These are phyloP conservation scores for Aurelia sp. DNA, from an alignment of 30 jellyfish, hydroid and myxozoan species.

Conservation along the genomic window DNA sequence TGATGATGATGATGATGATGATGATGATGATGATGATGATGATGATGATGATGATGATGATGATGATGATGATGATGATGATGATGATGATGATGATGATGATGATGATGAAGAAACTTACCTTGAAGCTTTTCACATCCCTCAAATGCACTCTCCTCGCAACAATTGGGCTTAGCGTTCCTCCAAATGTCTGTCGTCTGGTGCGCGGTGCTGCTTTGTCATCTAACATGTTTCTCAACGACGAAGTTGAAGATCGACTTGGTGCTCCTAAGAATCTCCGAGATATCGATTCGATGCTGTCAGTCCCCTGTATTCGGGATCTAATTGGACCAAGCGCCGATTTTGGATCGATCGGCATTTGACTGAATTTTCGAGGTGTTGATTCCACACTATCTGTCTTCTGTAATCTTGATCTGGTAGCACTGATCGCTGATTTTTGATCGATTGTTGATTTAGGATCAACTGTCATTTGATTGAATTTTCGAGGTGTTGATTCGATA, in stretches of 20 bases:
- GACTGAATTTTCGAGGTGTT: neutral
- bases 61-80: conserved; percentile 36
- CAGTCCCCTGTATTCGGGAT: neutral
- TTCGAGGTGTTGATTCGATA: neutral
- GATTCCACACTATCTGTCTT: neutral
- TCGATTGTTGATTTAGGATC: neutral
- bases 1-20: conserved; percentile 21
- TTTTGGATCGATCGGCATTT: too few species aligned
- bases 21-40: conserved; percentile 38
- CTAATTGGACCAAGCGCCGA: neutral
- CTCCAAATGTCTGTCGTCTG: conserved; percentile 67
- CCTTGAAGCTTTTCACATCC: conserved; percentile 42
- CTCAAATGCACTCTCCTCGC: neutral
- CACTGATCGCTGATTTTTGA: neutral
- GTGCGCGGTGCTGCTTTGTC: conserved; percentile 12
- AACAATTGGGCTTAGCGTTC: neutral
- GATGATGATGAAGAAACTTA: neutral
- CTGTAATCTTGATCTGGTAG: neutral
- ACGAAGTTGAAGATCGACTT: neutral
- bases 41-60: conserved; percentile 35
- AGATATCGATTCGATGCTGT: neutral
- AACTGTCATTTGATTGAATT: too few species aligned
- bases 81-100: conserved; percentile 12
- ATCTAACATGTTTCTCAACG: neutral
- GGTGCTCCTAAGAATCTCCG: too few species aligned